Conservation (phyloP, 2,113 vertebrate species). For the Phylloscopus whistleri region DNA sequence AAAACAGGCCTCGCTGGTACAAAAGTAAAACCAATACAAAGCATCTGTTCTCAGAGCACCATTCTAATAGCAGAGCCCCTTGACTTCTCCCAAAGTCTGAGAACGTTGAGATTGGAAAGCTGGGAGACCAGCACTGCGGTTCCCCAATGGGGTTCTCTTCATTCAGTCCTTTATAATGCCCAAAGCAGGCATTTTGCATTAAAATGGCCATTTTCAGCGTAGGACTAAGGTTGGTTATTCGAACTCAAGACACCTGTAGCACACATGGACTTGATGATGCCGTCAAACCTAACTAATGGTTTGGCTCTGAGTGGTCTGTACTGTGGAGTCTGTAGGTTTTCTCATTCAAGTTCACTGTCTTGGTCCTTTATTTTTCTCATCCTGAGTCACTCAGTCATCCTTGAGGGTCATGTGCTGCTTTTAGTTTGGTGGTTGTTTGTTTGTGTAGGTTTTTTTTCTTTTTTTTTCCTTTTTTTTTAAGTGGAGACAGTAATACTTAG, state of each 20-base stretch:
- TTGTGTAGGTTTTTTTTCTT: background rate
- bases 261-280: accelerated
- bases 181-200: accelerated
- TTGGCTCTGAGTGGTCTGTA: accelerated
- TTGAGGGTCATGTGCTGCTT: background rate
- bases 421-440: background rate
- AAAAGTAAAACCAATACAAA: accelerated
- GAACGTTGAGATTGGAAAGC: accelerated
- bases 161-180: accelerated
- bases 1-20: accelerated
- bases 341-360: accelerated
- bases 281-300: accelerated
- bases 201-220: accelerated
- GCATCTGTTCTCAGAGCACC: accelerated
- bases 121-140: accelerated
- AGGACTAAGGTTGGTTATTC: accelerated
- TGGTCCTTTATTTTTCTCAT: background rate
- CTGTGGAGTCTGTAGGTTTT: accelerated
- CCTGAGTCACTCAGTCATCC: background rate
- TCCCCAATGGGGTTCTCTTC: accelerated
- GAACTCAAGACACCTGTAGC: too few species aligned
- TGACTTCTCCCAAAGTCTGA: accelerated
- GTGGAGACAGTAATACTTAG: background rate
- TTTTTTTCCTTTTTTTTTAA: background rate
- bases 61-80: accelerated